Percentiles rank a stretch among this genome's conserved stretches.
Evolutionary conservation across 2,888 invertebrate species (phyloP).

Genomic region (Glyphotaelius pellucidus): DNA sequence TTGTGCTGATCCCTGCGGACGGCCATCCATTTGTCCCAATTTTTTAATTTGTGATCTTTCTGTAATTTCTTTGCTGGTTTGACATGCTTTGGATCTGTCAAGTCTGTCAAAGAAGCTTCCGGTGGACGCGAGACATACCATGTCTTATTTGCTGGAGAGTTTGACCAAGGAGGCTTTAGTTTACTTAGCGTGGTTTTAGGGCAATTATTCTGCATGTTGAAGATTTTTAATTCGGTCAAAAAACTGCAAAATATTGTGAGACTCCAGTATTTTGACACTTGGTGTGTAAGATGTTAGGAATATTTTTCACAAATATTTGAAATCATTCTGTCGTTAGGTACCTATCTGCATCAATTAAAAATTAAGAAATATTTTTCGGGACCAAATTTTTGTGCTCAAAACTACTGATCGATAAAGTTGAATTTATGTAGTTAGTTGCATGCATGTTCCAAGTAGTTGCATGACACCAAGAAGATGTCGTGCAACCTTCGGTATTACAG

Average conservation of each 20-base stretch:
- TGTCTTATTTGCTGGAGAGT: not conserved
- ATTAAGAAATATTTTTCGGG: not conserved
- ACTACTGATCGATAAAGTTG: not conserved
- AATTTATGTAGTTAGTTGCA: too few relatives aligned
- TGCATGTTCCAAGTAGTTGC: too few relatives aligned
- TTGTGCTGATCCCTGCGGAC: conserved; percentile 39
- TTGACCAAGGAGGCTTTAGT: conserved; percentile 29
- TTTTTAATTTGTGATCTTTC: conserved; percentile 41
- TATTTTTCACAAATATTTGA: not conserved
- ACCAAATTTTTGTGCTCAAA: not conserved
- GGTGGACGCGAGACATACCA: conserved; percentile 30
- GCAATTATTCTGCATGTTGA: not conserved
- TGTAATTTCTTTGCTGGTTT: not conserved
- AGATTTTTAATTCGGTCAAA: not conserved
- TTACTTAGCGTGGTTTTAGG: conserved; percentile 8
- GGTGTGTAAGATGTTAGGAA: not conserved
- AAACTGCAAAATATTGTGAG: not conserved
- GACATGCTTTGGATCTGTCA: conserved; percentile 22
- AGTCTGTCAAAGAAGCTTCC: conserved; percentile 3
- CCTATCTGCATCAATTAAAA: not conserved
- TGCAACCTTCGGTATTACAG: too few relatives aligned
- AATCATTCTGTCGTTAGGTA: not conserved
- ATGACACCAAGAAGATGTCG: too few relatives aligned
- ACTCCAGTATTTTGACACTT: not conserved
- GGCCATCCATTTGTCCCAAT: conserved; percentile 53